Base-by-base conservation (phyloP, 2,888 invertebrate genomes). In the Morinoia aosen region DNA sequence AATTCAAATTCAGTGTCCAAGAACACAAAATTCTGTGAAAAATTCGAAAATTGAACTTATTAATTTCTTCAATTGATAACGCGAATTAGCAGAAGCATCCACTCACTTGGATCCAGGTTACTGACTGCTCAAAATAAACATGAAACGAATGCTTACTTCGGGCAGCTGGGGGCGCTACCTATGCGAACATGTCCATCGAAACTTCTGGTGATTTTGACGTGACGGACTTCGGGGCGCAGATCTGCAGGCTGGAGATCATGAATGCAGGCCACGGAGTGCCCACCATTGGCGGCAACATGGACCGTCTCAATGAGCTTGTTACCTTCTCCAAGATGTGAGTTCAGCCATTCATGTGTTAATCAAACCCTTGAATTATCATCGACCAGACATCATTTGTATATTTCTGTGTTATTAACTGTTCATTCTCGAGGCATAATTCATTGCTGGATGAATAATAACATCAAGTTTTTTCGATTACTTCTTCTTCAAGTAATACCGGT, bases 81-180 rank as follows among this genome's bases (percentile, higher is more conserved):
- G 76, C 25, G 16, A 3, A 12, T 33, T 76, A 14, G 7, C 19
- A 2, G 8, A 48, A 2, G 48, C 48, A 76, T 76, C 0, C 2
- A 76, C 76, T 33, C 19, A 25, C 33, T 19, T 3, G 19, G 3
- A 76, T 33, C 25, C 76, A 25, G 76, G 16, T 76, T 33, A 61
- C 76, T 76, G 76, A 76, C 25, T 10, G 33, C 76, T 25, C 76
- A 33, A 19, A 33, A 76, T 76, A 33, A 76, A 76, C 8, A 76
- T 76, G 33, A 25, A 76, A 76, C 19, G 76, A 16, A 61, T 16
- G 33, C 19, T 76, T 76, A 33, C 2, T 76, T 76, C 33, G 19
- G 76, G 76, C 96, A 96, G 96, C 88, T 57, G 95, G 95, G 11
- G 95, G 96, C 40, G 40, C 12, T 10, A 58, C 96, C 4, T 96